Evolutionary conservation across 2,113 vertebrate species (phyloP).

Genomic region (Sigmodon hispidus): DNA sequence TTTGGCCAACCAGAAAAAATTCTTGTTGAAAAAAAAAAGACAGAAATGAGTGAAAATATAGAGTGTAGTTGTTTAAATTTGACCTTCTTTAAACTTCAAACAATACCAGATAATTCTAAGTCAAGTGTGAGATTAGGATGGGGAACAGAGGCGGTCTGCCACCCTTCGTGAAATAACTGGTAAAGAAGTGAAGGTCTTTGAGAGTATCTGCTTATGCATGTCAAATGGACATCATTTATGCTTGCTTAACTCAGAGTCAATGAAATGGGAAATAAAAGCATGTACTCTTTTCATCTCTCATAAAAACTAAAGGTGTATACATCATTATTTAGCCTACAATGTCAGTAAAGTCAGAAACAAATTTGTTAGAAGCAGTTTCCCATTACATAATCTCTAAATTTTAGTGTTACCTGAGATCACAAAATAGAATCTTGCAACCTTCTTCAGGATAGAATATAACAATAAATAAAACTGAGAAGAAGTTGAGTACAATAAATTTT

Average conservation of each 20-base stretch:
- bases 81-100: constrained; percentile 30
- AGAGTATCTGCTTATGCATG: not conserved
- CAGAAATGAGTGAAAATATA: not conserved
- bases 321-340: not conserved
- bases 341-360: constrained; percentile 13
- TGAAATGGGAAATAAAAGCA: constrained; percentile 42
- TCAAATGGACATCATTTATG: not conserved
- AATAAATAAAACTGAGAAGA: constrained; percentile 40
- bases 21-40: not conserved
- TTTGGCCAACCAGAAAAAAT: not conserved
- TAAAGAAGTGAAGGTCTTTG: not conserved
- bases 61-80: not conserved
- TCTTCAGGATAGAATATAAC: not conserved
- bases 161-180: not conserved
- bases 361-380: constrained; percentile 1
- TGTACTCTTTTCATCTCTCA: not conserved
- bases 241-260: not conserved
- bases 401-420: constrained; percentile 25
- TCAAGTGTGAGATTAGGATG: not conserved
- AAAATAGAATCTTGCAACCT: not conserved
- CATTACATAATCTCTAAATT: not conserved
- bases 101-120: not conserved
- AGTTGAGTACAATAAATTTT: not conserved
- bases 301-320: not conserved
- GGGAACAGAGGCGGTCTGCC: not conserved